phyloP scores from a whole-genome alignment of 2,888 invertebrate species.

The Adelphocoris suturalis region DNA sequence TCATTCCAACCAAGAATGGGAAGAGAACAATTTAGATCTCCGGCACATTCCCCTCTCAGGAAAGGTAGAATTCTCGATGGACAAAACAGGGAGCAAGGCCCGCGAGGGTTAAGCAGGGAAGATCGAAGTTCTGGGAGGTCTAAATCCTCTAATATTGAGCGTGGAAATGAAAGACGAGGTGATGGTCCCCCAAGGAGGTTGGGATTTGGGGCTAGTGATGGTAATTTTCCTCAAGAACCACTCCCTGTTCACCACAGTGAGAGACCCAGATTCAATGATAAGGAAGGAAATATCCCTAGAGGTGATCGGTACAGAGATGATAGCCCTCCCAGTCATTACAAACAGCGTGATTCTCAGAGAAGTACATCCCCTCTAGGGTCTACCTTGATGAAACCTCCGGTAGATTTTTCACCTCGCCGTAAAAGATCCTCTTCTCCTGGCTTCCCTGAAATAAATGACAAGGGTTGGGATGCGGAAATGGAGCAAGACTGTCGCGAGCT shows the following conservation, averaged over 20 bases:
- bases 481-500: constrained; percentile 53
- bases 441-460: constrained; percentile 7
- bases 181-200: not conserved
- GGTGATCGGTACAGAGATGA: not conserved
- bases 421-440: constrained; percentile 7
- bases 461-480: not conserved
- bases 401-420: not conserved
- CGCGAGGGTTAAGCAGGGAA: not conserved
- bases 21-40: not conserved
- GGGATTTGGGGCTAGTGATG: not conserved
- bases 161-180: not conserved
- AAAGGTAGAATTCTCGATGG: not conserved
- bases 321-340: not conserved
- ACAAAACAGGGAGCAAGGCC: not conserved
- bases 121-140: not conserved
- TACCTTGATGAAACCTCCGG: not conserved
- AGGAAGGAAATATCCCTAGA: not conserved
- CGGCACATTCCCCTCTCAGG: not conserved
- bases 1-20: not conserved
- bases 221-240: not conserved
- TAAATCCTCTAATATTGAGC: not conserved
- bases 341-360: not conserved
- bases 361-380: not conserved
- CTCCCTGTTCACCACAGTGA: not conserved
- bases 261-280: constrained; percentile 20